phyloP scores from a whole-genome alignment of 92 coral and sea anemone genomes.

The Epizoanthus stellaris region DNA sequence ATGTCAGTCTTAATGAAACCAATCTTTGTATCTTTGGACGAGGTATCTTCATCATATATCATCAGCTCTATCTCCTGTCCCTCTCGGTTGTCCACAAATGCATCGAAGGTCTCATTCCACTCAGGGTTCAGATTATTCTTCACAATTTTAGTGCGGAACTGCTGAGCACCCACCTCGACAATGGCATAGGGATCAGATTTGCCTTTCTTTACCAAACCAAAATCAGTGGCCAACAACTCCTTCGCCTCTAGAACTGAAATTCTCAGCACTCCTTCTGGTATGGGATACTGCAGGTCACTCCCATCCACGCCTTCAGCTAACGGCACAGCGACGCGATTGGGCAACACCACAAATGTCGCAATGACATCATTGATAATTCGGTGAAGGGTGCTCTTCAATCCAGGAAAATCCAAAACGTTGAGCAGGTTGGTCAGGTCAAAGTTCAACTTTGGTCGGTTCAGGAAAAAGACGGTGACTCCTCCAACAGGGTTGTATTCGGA shows the following conservation, averaged over 20 bases:
- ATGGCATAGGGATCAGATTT: slow-evolving; percentile 91
- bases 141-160: slow-evolving; percentile 80
- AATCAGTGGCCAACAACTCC: slow-evolving; percentile 79
- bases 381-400: slow-evolving; percentile 92
- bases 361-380: slow-evolving; percentile 89
- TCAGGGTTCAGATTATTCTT: slow-evolving; percentile 80
- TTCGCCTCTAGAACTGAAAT: slow-evolving; percentile 89
- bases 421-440: slow-evolving; percentile 90
- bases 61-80: slow-evolving; percentile 79
- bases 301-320: slow-evolving; percentile 91
- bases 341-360: slow-evolving; percentile 90
- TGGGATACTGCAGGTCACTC: slow-evolving; percentile 95
- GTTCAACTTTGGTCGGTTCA: slow-evolving; percentile 91
- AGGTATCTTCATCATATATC: slow-evolving; percentile 89
- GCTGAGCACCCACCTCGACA: slow-evolving; percentile 91
- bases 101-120: slow-evolving; percentile 95
- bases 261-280: slow-evolving; percentile 93
- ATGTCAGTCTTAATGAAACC: slow-evolving; percentile 83
- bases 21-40: slow-evolving; percentile 84
- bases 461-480: slow-evolving; percentile 90
- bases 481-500: slow-evolving; percentile 93
- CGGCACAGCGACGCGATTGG: slow-evolving; percentile 92
- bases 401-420: slow-evolving; percentile 96
- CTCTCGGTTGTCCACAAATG: slow-evolving; percentile 90
- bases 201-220: slow-evolving; percentile 85